Base-by-base conservation (phyloP, 1,140 invertebrate genomes). In the Hyles euphorbiae region DNA sequence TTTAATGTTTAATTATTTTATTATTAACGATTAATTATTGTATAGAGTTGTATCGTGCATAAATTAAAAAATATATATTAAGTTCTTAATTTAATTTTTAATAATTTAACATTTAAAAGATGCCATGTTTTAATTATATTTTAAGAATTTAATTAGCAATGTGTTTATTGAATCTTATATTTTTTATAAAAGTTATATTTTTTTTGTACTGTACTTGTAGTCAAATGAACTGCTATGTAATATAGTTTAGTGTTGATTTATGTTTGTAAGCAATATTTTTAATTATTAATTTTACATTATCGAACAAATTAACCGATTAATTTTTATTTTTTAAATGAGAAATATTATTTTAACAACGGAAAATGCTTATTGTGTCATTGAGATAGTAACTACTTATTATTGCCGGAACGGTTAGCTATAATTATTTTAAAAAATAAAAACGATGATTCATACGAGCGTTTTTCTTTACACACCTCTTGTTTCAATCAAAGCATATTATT, bases 341-440 rank as follows among this genome's bases (percentile, higher is more conserved):
- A 2, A 77, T 61, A 61, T 75, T 71, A 75, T 78, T 82, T 78
- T 86, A 88, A 88, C 85, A 83, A 84, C 83, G 83, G 76, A 77
- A 85, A 87, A 87, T 88, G 83, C 83, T 88, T 88, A 81, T 72
- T 84, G 85, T 88, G 85, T 88, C 85, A 87, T 88, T 88, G 72
- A 79, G 45, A 84, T 74, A 77, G 81, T 80, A 75, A 73, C 81
- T 83, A 85, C 76, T 87, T 78, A 83, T 83, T 85, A 84, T 84
- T 81, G 81, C 83, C 83, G 83, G 78, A 79, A 81, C 76, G 83
- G 83, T 88, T 88, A 88, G 85, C 86, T 88, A 88, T 88, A 87
- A 88, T 88, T 88, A 88, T 87, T 88, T 87, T 83, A 87, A 88
- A 88, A 88, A 88, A 87, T 86, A 88, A 88, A 88, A 85, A 84